Conservation (phyloP, 64 coral and sea anemone species). For the Orbicella faveolata region DNA sequence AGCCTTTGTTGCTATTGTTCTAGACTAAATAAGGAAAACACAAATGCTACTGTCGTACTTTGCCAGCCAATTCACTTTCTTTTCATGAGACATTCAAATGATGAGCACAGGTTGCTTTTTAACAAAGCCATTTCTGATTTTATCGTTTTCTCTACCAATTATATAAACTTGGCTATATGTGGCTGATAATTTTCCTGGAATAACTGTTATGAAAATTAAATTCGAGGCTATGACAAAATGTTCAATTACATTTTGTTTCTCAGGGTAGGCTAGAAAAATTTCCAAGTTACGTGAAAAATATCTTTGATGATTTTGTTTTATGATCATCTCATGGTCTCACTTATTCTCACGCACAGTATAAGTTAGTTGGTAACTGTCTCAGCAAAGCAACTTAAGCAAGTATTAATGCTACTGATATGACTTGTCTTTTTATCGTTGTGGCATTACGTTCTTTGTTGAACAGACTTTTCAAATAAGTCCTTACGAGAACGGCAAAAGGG, state of each 20-base stretch:
- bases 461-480: neutral
- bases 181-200: neutral
- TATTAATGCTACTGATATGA: neutral
- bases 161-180: neutral
- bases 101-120: neutral
- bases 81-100: neutral
- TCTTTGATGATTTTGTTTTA: neutral
- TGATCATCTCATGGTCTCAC: too few species aligned
- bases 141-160: neutral
- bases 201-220: neutral
- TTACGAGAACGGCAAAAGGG: neutral
- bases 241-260: too few species aligned
- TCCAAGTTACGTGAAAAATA: neutral
- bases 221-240: neutral
- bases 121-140: constrained; percentile 3
- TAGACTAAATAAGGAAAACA: neutral
- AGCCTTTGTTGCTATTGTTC: neutral
- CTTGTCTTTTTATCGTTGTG: neutral
- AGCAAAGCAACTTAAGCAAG: too few species aligned
- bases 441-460: neutral
- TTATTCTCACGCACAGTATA: too few species aligned
- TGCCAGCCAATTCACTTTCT: constrained; percentile 15
- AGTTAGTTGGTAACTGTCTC: too few species aligned
- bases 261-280: neutral
- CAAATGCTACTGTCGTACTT: neutral